These are phyloP conservation scores for Cabera pusaria DNA, from an alignment of 2,888 invertebrate species.

Conservation along the genomic window DNA sequence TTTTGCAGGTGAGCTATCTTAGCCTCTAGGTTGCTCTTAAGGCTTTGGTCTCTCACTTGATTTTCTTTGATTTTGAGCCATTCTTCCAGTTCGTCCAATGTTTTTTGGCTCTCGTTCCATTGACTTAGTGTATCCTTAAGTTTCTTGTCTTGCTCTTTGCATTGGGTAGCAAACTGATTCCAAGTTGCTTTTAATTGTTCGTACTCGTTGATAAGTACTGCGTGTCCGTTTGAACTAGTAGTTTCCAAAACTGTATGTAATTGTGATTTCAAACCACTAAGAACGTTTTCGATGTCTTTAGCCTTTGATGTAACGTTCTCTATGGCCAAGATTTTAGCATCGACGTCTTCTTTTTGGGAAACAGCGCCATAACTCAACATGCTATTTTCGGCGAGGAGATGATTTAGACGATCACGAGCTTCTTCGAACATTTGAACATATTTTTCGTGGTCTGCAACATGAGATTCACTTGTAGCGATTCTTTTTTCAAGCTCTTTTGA, in stretches of 20 bases:
- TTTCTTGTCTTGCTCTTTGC: slow-evolving; percentile 87
- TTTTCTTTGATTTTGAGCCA: slow-evolving; percentile 95
- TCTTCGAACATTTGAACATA: slow-evolving; percentile 92
- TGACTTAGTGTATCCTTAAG: slow-evolving; percentile 89
- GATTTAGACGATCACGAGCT: slow-evolving; percentile 91
- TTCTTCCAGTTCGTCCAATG: slow-evolving; percentile 89
- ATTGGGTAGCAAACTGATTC: slow-evolving; percentile 89
- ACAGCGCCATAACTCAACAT: slow-evolving; percentile 90
- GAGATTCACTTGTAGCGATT: slow-evolving; percentile 86
- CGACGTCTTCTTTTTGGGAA: slow-evolving; percentile 90
- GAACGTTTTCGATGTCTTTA: slow-evolving; percentile 87
- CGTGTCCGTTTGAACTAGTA: slow-evolving; percentile 91
- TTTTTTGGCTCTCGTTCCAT: slow-evolving; percentile 91
- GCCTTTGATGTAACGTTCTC: slow-evolving; percentile 90
- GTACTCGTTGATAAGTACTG: slow-evolving; percentile 87
- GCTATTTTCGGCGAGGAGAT: slow-evolving; percentile 90
- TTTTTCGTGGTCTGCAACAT: slow-evolving; percentile 91
- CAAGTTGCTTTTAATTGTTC: slow-evolving; percentile 89
- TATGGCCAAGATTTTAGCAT: slow-evolving; percentile 88
- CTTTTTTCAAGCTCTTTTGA: slow-evolving; percentile 86
- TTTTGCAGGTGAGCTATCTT: slow-evolving; percentile 91
- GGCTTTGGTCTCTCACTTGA: slow-evolving; percentile 93
- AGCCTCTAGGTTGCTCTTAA: slow-evolving; percentile 92
- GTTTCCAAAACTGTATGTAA: slow-evolving; percentile 88
- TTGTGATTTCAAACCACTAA: slow-evolving; percentile 87